phyloP scores from a whole-genome alignment of 2,113 vertebrate genomes.

The Gambusia affinis region DNA sequence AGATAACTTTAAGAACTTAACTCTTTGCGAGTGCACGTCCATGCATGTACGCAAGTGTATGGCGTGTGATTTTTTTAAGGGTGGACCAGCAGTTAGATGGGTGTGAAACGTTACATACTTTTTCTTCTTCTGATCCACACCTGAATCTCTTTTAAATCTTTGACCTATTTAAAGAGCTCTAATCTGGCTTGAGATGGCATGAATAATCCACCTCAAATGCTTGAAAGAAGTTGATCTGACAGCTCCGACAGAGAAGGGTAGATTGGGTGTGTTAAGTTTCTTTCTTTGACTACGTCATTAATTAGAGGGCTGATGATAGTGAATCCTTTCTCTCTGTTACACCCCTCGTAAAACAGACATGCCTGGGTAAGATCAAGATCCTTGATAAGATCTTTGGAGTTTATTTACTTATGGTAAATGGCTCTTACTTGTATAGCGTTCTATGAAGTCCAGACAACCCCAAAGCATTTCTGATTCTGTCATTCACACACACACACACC shows the following conservation, averaged over 20 bases:
- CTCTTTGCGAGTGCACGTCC: slow-evolving; percentile 45
- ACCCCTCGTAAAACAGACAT: slow-evolving; percentile 16
- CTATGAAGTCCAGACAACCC: no score
- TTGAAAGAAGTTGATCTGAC: slow-evolving; percentile 32
- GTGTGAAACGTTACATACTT: slow-evolving; percentile 69
- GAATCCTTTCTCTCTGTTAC: background rate
- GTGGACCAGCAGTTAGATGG: slow-evolving; percentile 66
- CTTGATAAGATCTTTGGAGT: slow-evolving; percentile 12
- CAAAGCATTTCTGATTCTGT: no score
- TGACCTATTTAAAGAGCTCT: slow-evolving; percentile 56
- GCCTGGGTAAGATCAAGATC: slow-evolving; percentile 9
- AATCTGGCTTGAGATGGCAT: slow-evolving; percentile 11
- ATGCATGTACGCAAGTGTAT: slow-evolving; percentile 39
- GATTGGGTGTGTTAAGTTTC: slow-evolving; percentile 23
- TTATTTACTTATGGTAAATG: background rate
- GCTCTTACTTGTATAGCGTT: no score
- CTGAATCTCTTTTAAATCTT: slow-evolving; percentile 53
- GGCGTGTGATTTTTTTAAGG: slow-evolving; percentile 34
- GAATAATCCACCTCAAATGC: slow-evolving; percentile 9
- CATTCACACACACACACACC: no score
- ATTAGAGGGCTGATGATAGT: slow-evolving; percentile 4
- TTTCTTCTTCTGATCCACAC: slow-evolving; percentile 64
- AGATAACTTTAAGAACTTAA: slow-evolving; percentile 40
- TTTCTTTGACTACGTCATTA: slow-evolving; percentile 14
- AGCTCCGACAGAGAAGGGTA: slow-evolving; percentile 16